Evolutionary conservation across 2,113 vertebrate genomes (phyloP), one percentile per base, ranked within the genome.

Genomic region (Hirundichthys speculiger): DNA sequence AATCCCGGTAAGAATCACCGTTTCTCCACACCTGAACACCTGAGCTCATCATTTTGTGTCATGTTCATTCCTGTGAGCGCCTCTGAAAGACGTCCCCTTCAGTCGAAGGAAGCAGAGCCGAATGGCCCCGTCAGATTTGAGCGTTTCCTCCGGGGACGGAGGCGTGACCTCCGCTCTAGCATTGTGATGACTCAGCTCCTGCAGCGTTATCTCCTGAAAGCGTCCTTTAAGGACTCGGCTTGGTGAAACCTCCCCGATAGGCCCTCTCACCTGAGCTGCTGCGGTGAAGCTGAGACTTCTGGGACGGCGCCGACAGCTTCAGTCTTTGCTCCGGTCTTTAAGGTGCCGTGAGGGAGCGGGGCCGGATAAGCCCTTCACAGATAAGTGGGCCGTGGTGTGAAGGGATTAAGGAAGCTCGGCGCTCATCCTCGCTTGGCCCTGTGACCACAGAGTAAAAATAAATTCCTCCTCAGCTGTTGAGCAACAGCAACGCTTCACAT

Each of bases 1-100:
- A 89, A 86, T 45, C 75, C 57, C 65, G 92, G 92, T 93, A 90
- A 86, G 79, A 69, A 40, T 45, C 34, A 21, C n/a, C 14, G 13
- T 50, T 50, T 24, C 4, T 20, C 2, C 13, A 13, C 10, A 2
- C 20, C 22, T 9, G 12, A 22, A 46, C 4, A 5, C 20, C 12
- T 12, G 7, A 19, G 8, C 12, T 0, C 3, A 41, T 16, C 3
- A 27, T 27, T 25, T 27, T 27, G 3, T 34, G 7, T 34, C 6
- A 6, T 34, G 1, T 34, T 10, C 9, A 7, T 34, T 34, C 11
- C 2, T 10, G 6, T 34, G 30, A 34, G 11, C 11, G 30, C 11
- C 11, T 34, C 30, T 34, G 30, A 34, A 5, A 34, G 9, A 34
- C 11, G 30, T 34, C 6, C 7, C 30, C 11, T 34, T 34, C n/a